These are phyloP conservation scores for Drosophila pseudotakahashii DNA, from an alignment of 2,888 invertebrate species.

Conservation along the genomic window DNA sequence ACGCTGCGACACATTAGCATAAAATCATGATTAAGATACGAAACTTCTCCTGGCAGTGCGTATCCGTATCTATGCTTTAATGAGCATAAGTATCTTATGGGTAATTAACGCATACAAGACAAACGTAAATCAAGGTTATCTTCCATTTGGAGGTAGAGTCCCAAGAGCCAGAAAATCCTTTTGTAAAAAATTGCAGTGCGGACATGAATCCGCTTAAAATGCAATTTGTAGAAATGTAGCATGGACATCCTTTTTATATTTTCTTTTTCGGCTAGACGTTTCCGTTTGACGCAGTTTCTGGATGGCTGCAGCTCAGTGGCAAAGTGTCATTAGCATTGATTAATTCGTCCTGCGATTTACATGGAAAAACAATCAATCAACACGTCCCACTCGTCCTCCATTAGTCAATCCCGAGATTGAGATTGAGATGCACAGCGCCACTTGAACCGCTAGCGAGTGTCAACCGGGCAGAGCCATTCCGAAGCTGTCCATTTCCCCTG, in stretches of 20 bases:
- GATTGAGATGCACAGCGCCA: slow-evolving; percentile 72
- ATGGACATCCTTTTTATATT: slow-evolving; percentile 12
- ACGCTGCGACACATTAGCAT: slow-evolving; percentile 80
- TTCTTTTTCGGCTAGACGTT: slow-evolving; percentile 38
- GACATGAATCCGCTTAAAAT: slow-evolving; percentile 66
- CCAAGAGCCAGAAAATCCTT: slow-evolving; percentile 44
- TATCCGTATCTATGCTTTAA: slow-evolving; percentile 41
- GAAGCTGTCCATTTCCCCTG: slow-evolving; percentile 26
- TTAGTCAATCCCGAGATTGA: slow-evolving; percentile 76
- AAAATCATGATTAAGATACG: slow-evolving; percentile 80
- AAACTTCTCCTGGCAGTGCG: slow-evolving; percentile 43
- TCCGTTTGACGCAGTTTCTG: slow-evolving; percentile 55
- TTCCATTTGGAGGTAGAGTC: slow-evolving; percentile 8
- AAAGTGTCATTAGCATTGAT: slow-evolving; percentile 85
- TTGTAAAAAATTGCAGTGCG: slow-evolving; percentile 66
- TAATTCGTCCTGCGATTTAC: slow-evolving; percentile 83
- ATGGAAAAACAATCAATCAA: slow-evolving; percentile 82
- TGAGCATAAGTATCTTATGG: slow-evolving; percentile 53
- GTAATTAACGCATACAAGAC: slow-evolving; percentile 66
- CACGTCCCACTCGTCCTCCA: slow-evolving; percentile 57
- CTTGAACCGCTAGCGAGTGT: slow-evolving; percentile 63
- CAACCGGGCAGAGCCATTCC: slow-evolving; percentile 50
- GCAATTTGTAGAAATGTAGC: slow-evolving; percentile 66
- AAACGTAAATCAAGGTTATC: slow-evolving; percentile 72
- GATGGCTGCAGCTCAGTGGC: slow-evolving; percentile 59